Evolutionary conservation across 2,888 invertebrate genomes (phyloP).

Genomic region (Nipponacmea schrenckii): DNA sequence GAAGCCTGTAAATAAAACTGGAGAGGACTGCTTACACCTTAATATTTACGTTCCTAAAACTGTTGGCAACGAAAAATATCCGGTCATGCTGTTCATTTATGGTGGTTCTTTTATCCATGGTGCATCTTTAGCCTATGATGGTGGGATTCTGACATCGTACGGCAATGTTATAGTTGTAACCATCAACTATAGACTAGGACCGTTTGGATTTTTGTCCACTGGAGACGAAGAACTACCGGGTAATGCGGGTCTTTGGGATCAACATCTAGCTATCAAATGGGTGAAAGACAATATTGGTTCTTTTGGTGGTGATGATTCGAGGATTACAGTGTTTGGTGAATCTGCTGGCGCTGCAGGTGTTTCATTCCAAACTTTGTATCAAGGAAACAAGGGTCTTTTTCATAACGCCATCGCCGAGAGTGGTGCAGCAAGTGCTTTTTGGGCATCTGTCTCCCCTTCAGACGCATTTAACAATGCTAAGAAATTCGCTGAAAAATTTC

Average conservation of each 20-base stretch:
- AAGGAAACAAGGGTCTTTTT: constrained; percentile 36
- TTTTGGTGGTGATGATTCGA: constrained; percentile 45
- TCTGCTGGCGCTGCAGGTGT: constrained; percentile 47
- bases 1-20: constrained; percentile 25
- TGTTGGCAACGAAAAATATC: constrained; percentile 20
- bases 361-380: constrained; percentile 35
- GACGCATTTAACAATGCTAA: not conserved
- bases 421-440: constrained; percentile 81
- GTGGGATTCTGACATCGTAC: constrained; percentile 34
- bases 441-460: constrained; percentile 74
- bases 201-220: constrained; percentile 45
- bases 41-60: constrained; percentile 40
- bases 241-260: constrained; percentile 48
- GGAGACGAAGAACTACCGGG: constrained; percentile 32
- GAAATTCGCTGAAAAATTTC: not conserved
- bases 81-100: constrained; percentile 51
- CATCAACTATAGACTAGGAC: constrained; percentile 44
- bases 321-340: constrained; percentile 43
- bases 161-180: constrained; percentile 46
- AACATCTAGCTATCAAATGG: constrained; percentile 44
- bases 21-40: constrained; percentile 47
- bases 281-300: constrained; percentile 38
- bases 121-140: constrained; percentile 38
- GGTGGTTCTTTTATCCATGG: constrained; percentile 45
- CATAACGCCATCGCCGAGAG: constrained; percentile 45